Evolutionary conservation across 2,888 invertebrate species (phyloP).

Genomic region (Pheosia gnoma): DNA sequence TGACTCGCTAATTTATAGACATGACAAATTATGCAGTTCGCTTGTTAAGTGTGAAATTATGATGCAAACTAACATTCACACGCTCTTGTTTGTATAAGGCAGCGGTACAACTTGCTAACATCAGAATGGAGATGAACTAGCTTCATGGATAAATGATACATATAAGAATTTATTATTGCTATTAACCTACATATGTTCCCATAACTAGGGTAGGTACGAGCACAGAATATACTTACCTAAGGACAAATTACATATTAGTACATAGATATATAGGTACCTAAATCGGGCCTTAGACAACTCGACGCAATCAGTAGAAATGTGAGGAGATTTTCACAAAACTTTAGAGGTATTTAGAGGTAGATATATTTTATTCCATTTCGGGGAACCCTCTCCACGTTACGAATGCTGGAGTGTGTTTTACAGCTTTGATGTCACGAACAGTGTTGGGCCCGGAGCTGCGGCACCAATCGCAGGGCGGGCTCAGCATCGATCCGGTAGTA

Average conservation of each 20-base stretch:
- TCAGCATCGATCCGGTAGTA: constrained; percentile 25
- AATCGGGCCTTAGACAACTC: no score
- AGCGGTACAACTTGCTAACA: no score
- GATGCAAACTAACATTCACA: constrained; percentile 21
- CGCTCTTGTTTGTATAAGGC: constrained; percentile 6
- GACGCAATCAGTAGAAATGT: background rate
- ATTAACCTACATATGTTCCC: no score
- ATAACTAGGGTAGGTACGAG: no score
- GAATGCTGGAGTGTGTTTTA: constrained; percentile 29
- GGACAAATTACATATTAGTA: no score
- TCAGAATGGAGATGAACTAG: no score
- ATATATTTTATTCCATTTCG: constrained; percentile 6
- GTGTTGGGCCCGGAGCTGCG: constrained; percentile 1
- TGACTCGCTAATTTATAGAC: constrained; percentile 69
- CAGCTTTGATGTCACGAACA: constrained; percentile 31
- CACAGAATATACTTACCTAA: no score
- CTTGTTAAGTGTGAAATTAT: constrained; percentile 27
- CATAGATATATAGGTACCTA: no score
- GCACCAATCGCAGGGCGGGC: constrained; percentile 29
- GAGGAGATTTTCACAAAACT: background rate
- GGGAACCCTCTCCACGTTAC: constrained; percentile 5
- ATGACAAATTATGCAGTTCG: constrained; percentile 38
- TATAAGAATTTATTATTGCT: no score
- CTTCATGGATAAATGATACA: no score
- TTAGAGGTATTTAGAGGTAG: background rate